phyloP scores from a whole-genome alignment of 2,113 vertebrate species.

The Notarius lentiginosus region DNA sequence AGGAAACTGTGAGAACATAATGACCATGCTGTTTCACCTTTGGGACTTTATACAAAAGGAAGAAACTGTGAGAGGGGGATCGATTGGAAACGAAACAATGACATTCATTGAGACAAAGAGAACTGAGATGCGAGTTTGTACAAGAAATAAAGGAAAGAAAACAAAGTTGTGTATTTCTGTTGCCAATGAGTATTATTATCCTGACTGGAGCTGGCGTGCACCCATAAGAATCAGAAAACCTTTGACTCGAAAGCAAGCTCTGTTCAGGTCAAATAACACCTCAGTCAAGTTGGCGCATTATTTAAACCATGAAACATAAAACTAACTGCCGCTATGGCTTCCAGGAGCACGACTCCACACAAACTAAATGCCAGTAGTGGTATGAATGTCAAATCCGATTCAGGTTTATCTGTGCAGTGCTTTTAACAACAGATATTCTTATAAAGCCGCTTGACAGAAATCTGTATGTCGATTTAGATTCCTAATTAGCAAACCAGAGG shows the following conservation, averaged over 20 bases:
- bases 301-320: conserved; percentile 35
- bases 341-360: neutral
- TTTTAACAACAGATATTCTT: neutral
- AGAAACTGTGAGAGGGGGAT: conserved; percentile 13
- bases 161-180: neutral
- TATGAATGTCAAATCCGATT: neutral
- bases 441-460: neutral
- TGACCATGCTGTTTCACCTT: conserved; percentile 55
- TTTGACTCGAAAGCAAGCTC: neutral
- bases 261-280: neutral
- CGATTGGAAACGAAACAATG: neutral
- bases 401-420: neutral
- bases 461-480: neutral
- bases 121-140: neutral
- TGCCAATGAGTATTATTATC: neutral
- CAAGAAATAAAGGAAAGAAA: neutral
- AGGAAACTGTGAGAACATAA: conserved; percentile 70
- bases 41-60: neutral
- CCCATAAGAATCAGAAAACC: neutral
- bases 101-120: neutral
- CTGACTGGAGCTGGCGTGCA: neutral
- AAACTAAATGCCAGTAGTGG: neutral
- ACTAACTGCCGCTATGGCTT: neutral
- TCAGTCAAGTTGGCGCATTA: neutral
- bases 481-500: neutral